These are phyloP conservation scores for Channa argus DNA, from an alignment of 2,113 vertebrate genomes.

Conservation along the genomic window DNA sequence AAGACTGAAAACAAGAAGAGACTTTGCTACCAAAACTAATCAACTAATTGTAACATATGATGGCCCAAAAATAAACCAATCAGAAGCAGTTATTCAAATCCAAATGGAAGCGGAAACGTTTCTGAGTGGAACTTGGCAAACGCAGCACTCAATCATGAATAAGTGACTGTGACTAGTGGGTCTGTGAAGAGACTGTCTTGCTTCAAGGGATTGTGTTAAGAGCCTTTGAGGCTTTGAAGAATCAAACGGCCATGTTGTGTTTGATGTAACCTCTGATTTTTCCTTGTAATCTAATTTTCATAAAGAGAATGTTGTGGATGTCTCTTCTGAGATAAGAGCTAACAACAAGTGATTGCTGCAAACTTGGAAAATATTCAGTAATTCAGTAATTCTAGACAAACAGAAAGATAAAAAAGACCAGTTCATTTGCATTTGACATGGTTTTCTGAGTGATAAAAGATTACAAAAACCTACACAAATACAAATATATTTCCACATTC, in stretches of 20 bases:
- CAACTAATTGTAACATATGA: constrained; percentile 51
- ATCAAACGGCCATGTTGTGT: constrained; percentile 63
- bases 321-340: constrained; percentile 40
- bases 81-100: constrained; percentile 33
- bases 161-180: constrained; percentile 60
- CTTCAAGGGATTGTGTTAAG: constrained; percentile 59
- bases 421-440: background rate
- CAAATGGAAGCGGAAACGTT: constrained; percentile 55
- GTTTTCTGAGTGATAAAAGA: too few relatives aligned
- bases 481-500: background rate
- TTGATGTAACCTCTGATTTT: constrained; percentile 71
- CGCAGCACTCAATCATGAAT: constrained; percentile 56
- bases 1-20: constrained; percentile 34
- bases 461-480: too few relatives aligned
- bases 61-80: constrained; percentile 61
- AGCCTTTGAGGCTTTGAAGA: constrained; percentile 60
- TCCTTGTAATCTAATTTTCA: constrained; percentile 69
- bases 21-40: constrained; percentile 39
- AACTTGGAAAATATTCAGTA: constrained; percentile 6
- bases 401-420: background rate
- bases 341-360: constrained; percentile 50
- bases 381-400: constrained; percentile 5
- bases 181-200: constrained; percentile 50
- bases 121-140: constrained; percentile 57
- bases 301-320: constrained; percentile 46